Conservation (phyloP, 1,140 invertebrate species). For the Pemphigus obesinymphae region DNA sequence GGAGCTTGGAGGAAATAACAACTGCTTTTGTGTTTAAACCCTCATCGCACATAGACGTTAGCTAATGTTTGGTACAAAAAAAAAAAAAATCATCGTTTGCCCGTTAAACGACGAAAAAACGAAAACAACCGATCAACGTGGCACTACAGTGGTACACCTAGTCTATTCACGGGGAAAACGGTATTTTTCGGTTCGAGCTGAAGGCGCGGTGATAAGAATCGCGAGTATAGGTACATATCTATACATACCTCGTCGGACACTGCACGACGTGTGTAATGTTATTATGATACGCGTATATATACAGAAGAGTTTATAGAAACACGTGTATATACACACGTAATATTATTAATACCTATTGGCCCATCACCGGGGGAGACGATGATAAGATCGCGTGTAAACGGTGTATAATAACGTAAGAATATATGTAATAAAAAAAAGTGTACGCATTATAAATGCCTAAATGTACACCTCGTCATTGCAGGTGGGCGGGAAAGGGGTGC, state of each 20-base stretch:
- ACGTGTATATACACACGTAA: neutral
- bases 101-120: neutral
- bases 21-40: too few species aligned
- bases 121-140: neutral
- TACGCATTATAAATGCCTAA: neutral
- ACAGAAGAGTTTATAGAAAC: neutral
- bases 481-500: neutral
- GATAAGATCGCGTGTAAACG: conserved; percentile 17
- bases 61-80: too few species aligned
- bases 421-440: neutral
- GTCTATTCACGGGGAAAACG: too few species aligned
- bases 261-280: neutral
- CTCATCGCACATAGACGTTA: too few species aligned
- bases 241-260: neutral
- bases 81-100: too few species aligned
- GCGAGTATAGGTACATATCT: too few species aligned
- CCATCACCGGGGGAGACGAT: neutral
- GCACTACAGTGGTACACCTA: too few species aligned
- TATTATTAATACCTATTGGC: neutral
- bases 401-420: neutral
- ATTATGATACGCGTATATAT: neutral
- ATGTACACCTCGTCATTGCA: neutral
- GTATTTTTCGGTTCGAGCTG: neutral
- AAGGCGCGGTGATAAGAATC: neutral
- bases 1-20: too few species aligned